phyloP scores from a whole-genome alignment of 2,797 vertebrate species.

The Synaphobranchus kaupii region DNA sequence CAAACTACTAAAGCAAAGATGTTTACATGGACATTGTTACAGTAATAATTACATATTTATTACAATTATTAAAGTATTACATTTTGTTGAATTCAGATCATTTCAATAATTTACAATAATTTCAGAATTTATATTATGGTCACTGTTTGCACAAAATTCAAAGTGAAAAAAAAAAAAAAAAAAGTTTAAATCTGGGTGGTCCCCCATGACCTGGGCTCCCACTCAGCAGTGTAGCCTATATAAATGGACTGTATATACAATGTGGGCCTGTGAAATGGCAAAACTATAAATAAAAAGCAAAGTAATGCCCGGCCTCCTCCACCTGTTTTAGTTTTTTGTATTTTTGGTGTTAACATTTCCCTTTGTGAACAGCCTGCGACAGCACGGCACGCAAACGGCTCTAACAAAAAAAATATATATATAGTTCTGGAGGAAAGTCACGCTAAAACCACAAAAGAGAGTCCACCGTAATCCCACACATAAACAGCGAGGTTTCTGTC shows the following conservation, averaged over 20 bases:
- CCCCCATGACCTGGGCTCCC: no score
- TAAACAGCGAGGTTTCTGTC: conserved; percentile 3
- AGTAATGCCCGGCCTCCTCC: background rate
- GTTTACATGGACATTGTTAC: no score
- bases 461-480: conserved; percentile 19
- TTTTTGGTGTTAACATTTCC: background rate
- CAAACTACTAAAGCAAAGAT: no score
- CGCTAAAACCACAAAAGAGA: conserved; percentile 25
- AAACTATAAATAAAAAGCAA: background rate
- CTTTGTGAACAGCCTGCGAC: background rate
- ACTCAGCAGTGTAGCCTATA: background rate
- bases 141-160: no score
- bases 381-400: background rate
- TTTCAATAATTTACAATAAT: no score
- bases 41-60: no score
- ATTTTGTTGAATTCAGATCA: no score
- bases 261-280: background rate
- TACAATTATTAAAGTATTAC: no score
- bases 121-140: no score
- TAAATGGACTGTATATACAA: background rate
- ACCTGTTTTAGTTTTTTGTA: background rate
- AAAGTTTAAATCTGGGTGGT: no score
- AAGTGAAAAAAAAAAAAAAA: no score
- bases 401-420: background rate
- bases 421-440: conserved; percentile 11